phyloP scores from a whole-genome alignment of 2,113 vertebrate genomes.

The Rattus rattus region DNA sequence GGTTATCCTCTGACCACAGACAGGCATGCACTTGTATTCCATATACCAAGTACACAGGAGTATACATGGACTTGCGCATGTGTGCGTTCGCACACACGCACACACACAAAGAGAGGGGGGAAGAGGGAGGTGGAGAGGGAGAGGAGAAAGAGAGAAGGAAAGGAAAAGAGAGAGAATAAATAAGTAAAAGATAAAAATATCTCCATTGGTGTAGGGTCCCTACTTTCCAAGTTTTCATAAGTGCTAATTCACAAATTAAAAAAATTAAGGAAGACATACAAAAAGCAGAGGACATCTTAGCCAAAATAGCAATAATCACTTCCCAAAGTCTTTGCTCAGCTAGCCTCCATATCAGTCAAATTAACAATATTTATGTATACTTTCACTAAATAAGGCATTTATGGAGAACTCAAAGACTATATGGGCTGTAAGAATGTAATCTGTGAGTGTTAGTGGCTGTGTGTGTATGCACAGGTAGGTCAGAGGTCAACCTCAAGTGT shows the following conservation, averaged over 20 bases:
- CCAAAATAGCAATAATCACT: neutral
- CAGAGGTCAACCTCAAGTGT: neutral
- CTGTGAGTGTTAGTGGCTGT: neutral
- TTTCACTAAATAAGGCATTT: constrained; percentile 41
- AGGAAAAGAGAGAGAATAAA: neutral
- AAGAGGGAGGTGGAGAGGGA: neutral
- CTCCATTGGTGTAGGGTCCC: neutral
- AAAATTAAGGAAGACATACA: constrained; percentile 19
- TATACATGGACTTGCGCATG: neutral
- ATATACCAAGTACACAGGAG: too few species aligned
- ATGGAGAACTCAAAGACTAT: neutral
- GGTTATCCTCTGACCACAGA: neutral
- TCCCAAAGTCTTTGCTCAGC: neutral
- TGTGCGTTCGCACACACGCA: neutral
- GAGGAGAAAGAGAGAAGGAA: neutral
- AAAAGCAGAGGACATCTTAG: constrained; percentile 42
- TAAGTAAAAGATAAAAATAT: constrained; percentile 22
- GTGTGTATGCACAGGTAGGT: too few species aligned
- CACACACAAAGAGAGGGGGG: neutral
- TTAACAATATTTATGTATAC: neutral
- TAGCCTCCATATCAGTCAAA: neutral
- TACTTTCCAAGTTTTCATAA: constrained; percentile 12
- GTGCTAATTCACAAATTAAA: neutral
- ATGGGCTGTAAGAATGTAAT: neutral
- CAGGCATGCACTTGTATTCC: neutral